These are phyloP conservation scores for Megaceryle torquata DNA, from an alignment of 2,113 vertebrate genomes.

Conservation along the genomic window DNA sequence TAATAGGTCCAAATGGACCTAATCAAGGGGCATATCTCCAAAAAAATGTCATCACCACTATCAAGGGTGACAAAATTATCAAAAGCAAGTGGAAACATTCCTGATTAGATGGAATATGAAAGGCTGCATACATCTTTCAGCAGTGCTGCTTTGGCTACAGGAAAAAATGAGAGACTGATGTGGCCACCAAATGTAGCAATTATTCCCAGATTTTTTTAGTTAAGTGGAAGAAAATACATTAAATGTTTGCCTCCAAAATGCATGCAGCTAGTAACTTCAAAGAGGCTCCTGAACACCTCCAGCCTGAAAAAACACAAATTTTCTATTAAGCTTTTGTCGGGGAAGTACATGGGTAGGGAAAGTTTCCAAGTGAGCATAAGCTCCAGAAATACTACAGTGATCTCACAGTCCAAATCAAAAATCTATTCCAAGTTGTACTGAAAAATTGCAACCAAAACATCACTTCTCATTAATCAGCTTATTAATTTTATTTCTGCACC, in stretches of 20 bases:
- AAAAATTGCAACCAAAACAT: not conserved
- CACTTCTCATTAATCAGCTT: not conserved
- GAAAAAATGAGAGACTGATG: not conserved
- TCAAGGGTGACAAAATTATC: not conserved
- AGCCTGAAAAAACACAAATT: not conserved
- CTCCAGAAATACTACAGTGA: not conserved
- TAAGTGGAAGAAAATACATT: not conserved
- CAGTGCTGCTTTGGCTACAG: not conserved
- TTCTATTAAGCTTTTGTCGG: not conserved
- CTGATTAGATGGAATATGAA: not conserved
- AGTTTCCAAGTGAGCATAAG: not conserved
- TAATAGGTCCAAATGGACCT: constrained; percentile 46
- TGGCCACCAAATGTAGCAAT: not conserved
- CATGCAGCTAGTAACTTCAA: not conserved
- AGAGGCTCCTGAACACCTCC: not conserved
- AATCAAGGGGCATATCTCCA: constrained; percentile 21
- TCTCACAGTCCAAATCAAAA: not conserved
- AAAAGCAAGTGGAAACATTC: not conserved
- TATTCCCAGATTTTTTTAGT: not conserved
- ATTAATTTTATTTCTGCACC: not conserved
- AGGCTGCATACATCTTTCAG: not conserved
- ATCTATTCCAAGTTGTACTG: not conserved
- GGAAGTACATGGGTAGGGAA: not conserved
- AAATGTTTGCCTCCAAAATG: not conserved
- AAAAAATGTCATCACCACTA: not conserved